phyloP scores from a whole-genome alignment of 2,888 invertebrate genomes.

The Pterostichus niger region DNA sequence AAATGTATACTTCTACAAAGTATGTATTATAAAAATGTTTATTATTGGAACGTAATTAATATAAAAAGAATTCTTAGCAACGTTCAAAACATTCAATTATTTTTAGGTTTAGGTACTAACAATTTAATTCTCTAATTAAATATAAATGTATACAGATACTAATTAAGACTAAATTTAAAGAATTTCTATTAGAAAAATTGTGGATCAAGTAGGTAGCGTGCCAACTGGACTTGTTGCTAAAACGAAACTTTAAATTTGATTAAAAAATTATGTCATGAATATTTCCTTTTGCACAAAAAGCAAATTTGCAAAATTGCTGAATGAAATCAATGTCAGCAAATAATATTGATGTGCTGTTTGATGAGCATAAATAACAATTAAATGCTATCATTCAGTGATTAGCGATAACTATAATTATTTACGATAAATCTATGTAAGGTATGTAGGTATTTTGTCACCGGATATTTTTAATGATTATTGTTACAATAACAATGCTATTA shows the following conservation, averaged over 20 bases:
- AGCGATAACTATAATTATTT: slow-evolving; percentile 18
- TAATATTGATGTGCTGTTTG: not conserved
- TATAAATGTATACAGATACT: no score
- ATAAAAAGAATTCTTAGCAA: not conserved
- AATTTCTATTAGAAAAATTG: not conserved
- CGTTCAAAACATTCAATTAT: not conserved
- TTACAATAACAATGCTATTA: not conserved
- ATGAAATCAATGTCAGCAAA: slow-evolving; percentile 35
- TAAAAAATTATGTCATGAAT: slow-evolving; percentile 5
- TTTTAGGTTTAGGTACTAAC: not conserved
- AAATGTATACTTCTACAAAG: not conserved
- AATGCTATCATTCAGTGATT: not conserved
- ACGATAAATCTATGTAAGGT: not conserved
- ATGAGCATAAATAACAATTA: slow-evolving; percentile 17
- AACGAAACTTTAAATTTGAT: not conserved
- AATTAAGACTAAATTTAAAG: no score
- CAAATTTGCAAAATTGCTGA: not conserved
- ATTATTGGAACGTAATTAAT: slow-evolving; percentile 4
- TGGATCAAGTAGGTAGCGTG: not conserved
- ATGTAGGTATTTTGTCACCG: not conserved
- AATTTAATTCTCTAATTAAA: no score
- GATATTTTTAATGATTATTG: not conserved
- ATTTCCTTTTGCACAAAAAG: not conserved
- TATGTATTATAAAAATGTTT: not conserved
- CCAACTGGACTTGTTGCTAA: slow-evolving; percentile 14